Conservation (phyloP, 2,797 vertebrate genomes). For the Bucorvus abyssinicus region DNA sequence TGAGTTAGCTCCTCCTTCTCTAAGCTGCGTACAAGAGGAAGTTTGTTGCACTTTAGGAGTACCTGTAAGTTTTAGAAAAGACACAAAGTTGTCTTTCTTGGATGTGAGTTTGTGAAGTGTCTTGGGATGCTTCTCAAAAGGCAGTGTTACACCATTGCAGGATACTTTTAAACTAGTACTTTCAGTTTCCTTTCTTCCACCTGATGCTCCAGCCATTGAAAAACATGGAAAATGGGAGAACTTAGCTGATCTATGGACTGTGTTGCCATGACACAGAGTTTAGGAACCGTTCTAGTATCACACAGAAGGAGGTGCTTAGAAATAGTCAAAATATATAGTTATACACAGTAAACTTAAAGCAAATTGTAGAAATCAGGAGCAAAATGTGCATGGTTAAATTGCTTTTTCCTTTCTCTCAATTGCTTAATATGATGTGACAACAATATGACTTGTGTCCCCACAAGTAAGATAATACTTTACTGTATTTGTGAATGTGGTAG, state of each 20-base stretch:
- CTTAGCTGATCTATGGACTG: not conserved
- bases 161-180: not conserved
- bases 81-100: rapidly evolving
- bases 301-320: not conserved
- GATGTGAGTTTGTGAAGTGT: not conserved
- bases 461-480: not conserved
- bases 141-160: not conserved
- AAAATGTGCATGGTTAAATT: not conserved
- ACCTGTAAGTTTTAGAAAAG: not conserved
- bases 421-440: not conserved
- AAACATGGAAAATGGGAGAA: not conserved
- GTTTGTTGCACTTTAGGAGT: not conserved
- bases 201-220: not conserved
- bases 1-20: not conserved
- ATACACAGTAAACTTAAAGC: not conserved
- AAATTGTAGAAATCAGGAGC: not conserved
- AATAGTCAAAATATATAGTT: not conserved
- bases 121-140: not conserved
- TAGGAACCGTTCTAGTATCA: not conserved
- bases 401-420: not conserved
- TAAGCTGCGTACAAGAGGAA: not conserved
- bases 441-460: not conserved
- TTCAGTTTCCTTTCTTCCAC: not conserved
- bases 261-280: not conserved
- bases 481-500: not conserved